A percentile compares a stretch with the other conserved stretches of the same genome.
Conservation (phyloP, 2,888 invertebrate species). For the Fissipunctia ypsillon region DNA sequence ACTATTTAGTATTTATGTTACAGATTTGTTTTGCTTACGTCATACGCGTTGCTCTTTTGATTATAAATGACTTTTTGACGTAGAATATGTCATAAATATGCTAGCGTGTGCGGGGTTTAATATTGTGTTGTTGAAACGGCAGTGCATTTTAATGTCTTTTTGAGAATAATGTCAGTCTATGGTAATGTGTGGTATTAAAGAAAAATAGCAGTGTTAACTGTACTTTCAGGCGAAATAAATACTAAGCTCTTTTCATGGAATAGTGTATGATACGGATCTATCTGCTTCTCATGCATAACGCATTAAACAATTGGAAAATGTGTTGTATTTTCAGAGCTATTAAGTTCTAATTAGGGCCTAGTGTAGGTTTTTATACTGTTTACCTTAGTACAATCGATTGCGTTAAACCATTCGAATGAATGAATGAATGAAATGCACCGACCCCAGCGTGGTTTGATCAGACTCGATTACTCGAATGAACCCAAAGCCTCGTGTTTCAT, state of each 20-base stretch:
- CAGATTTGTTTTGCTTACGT: slow-evolving; percentile 49
- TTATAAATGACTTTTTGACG: slow-evolving; percentile 65
- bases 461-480: too few species aligned
- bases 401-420: background rate
- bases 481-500: too few species aligned
- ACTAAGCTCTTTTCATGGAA: background rate
- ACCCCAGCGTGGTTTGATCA: too few species aligned
- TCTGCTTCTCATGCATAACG: too few species aligned
- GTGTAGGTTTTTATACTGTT: background rate
- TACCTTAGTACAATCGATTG: background rate
- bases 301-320: too few species aligned
- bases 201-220: background rate
- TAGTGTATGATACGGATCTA: too few species aligned
- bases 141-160: slow-evolving; percentile 41
- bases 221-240: background rate
- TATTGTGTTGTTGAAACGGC: slow-evolving; percentile 17
- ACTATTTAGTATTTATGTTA: slow-evolving; percentile 52
- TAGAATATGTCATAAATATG: slow-evolving; percentile 62
- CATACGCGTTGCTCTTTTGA: slow-evolving; percentile 57
- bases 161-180: slow-evolving; percentile 17
- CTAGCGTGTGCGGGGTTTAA: slow-evolving; percentile 33
- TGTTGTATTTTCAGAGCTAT: background rate
- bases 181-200: slow-evolving; percentile 3
- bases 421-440: too few species aligned
- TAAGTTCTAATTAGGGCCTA: background rate